Conservation (phyloP, 2,113 vertebrate species). For the Carassius gibelio region DNA sequence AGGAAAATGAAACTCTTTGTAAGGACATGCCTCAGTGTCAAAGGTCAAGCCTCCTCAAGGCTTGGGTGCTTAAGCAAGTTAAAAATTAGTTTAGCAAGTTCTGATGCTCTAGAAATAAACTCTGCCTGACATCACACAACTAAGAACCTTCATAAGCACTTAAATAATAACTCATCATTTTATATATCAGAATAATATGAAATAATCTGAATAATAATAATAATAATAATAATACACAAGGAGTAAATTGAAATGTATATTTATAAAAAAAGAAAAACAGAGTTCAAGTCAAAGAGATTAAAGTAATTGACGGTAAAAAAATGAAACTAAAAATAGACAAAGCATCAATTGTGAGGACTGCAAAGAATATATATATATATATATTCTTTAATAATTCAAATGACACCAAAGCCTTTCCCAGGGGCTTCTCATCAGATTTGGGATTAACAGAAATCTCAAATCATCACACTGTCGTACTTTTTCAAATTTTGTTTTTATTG, state of each 20-base stretch:
- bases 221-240: background rate
- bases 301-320: background rate
- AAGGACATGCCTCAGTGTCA: background rate
- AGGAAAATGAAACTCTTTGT: background rate
- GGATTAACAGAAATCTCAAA: background rate
- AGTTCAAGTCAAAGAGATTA: background rate
- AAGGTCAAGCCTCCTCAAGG: background rate
- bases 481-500: constrained; percentile 18
- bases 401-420: background rate
- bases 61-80: background rate
- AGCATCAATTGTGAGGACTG: background rate
- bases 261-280: no score
- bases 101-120: background rate
- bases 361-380: no score
- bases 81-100: background rate
- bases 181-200: background rate
- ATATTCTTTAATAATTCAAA: constrained; percentile 39
- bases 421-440: background rate
- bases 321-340: background rate
- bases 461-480: constrained; percentile 32
- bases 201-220: background rate
- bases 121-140: background rate
- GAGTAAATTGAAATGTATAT: background rate
- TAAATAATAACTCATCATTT: background rate
- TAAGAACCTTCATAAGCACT: background rate